Conservation (phyloP, 2,113 vertebrate species). For the Athene cunicularia region DNA sequence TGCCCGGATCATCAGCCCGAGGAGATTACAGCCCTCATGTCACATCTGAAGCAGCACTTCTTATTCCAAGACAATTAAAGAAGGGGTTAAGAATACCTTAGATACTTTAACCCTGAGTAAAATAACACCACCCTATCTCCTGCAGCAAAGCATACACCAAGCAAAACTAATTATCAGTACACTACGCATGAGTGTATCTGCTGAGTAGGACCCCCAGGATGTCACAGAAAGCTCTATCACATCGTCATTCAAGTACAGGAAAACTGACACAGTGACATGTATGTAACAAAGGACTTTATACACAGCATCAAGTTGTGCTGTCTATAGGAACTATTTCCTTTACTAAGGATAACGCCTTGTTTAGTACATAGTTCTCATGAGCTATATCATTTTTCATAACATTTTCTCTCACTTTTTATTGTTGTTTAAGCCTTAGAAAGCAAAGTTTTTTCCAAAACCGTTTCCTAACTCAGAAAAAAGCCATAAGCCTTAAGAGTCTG, state of each 20-base stretch:
- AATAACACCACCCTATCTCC: background rate
- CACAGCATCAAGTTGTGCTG: background rate
- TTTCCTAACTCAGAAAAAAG: background rate
- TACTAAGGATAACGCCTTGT: background rate
- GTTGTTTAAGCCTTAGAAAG: background rate
- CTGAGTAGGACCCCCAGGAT: background rate
- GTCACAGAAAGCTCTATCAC: background rate
- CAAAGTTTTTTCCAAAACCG: background rate
- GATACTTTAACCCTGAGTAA: background rate
- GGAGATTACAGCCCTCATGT: background rate
- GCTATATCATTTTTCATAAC: background rate
- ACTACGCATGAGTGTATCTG: background rate
- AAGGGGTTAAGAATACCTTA: background rate
- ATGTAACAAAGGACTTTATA: background rate
- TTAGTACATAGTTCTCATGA: background rate
- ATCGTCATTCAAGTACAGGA: background rate
- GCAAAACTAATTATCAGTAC: background rate
- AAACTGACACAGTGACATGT: accelerated
- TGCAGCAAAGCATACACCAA: background rate
- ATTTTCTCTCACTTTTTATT: background rate
- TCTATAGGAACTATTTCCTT: background rate
- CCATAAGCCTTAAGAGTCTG: background rate
- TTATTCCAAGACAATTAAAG: background rate
- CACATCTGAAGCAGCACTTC: background rate
- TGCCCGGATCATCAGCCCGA: background rate